Base-by-base conservation (phyloP, 1,140 invertebrate species). In the Cepaea nemoralis region DNA sequence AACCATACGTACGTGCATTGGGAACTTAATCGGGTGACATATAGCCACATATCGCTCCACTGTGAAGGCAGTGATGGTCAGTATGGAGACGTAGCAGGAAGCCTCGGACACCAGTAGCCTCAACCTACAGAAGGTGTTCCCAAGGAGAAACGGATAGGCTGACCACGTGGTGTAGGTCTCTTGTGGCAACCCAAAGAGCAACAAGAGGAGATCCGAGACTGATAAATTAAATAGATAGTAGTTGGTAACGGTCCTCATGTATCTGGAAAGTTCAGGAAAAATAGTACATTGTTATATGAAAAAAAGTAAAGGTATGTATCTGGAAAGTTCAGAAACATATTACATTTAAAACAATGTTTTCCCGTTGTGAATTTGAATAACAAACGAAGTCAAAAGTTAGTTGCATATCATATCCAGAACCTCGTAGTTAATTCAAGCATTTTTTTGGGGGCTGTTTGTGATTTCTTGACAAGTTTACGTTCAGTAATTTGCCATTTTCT, bases 141-240 rank as follows among this genome's bases (percentile, higher is more conserved):
- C 96, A 86, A 98, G 97, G 16, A 95, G 92, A 90, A 97, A 98
- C 0, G 96, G 96, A 92, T 96, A 95, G 77, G 94, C 94, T 35
- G 94, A 95, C 96, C 96, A 98, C 50, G 97, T 95, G 42, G 93
- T 93, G 87, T 95, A 96, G 82, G 97, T 95, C 89, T 98, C 97
- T 83, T 95, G 94, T 0, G 96, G 96, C 69, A 97, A 92, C 81
- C 96, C 97, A 1, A 93, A 85, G 3, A 93, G 76, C 1, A 99
- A 93, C 6, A 99, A 92, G 14, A 99, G 90, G 27, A 99, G 93
- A 90, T 99, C 98, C 0, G 97, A 98, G 55, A 99, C 93, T 2
- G 97, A 97, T 86, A 99, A 92, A 88, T 94, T 96, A 90, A 97
- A 98, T 50, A 98, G 93, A 89, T 98, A 98, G 88, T 96, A 98